Base-by-base conservation (phyloP, 2,797 vertebrate genomes). In the Gymnocypris eckloni region DNA sequence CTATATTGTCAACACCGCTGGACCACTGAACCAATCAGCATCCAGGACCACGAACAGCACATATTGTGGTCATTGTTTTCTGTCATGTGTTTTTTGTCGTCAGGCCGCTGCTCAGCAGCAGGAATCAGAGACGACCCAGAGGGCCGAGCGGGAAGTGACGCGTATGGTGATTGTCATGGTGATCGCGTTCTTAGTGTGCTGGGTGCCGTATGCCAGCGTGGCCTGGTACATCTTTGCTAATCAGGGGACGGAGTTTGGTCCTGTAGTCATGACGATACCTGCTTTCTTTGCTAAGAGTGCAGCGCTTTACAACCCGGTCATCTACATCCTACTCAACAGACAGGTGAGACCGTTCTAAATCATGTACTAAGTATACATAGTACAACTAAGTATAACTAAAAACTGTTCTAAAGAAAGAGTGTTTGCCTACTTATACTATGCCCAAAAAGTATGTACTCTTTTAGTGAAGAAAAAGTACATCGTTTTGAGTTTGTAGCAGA, bases 101-200 rank as follows among this genome's bases (percentile, higher is more conserved):
- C 85, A 91, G 95, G 87, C 88, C 54, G 98, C 98, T 0, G 97
- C 97, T 0, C 97, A 96, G 88, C 98, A 99, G 93, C 97, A 99
- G 89, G 98, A 99, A 90, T 99, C 98, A 0, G 97, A 98, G 92
- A 97, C 96, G 89, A 99, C 98, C 69, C 98, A 99, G 94, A 96
- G 98, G 90, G 98, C 98, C 0, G 98, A 99, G 93, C 97, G 93
- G 66, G 98, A 99, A 85, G 98, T 99, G 92, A 99, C 98, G 0
- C 97, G 98, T 71, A 98, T 99, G 97, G 98, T 99, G 56, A 87
- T 99, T 66, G 96, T 98, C 93, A 99, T 99, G 98, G 97, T 99
- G 86, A 90, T 99, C 3, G 93, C 96, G 18, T 99, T 97, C 95
- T 94, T 99, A 86, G 92, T 99, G 87, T 99, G 98, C 93, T 99